Percentiles rank a stretch among this genome's conserved stretches.
These are phyloP conservation scores for Actinia tenebrosa DNA, from an alignment of 64 coral and sea anemone species.

Conservation along the genomic window DNA sequence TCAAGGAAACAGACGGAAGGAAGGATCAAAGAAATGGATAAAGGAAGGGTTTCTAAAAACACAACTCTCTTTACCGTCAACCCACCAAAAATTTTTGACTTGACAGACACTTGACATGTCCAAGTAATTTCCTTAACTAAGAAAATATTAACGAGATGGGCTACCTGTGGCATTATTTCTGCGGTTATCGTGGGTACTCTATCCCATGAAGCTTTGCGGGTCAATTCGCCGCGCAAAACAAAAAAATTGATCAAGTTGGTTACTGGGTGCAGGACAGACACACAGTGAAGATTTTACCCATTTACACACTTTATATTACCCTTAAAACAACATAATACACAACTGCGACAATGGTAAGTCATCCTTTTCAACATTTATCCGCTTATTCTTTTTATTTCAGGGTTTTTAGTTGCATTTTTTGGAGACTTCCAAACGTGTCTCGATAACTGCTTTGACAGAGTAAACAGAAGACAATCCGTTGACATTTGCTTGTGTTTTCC, in stretches of 20 bases:
- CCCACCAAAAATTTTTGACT: too few relatives aligned
- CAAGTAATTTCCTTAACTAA: too few relatives aligned
- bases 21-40: too few relatives aligned
- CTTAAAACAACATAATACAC: not conserved
- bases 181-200: not conserved
- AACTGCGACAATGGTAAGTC: slow-evolving; percentile 11
- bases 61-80: too few relatives aligned
- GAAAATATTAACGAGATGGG: not conserved
- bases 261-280: not conserved
- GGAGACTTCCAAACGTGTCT: not conserved
- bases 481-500: slow-evolving; percentile 4
- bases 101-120: too few relatives aligned
- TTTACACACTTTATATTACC: not conserved
- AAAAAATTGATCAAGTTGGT: slow-evolving; percentile 5
- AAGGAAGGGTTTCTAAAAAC: too few relatives aligned
- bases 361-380: not conserved
- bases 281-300: slow-evolving; percentile 1
- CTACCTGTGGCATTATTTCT: not conserved
- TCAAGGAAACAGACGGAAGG: too few relatives aligned
- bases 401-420: not conserved
- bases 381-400: not conserved
- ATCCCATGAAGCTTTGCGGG: slow-evolving; percentile 15
- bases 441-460: not conserved
- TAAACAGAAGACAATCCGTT: slow-evolving; percentile 1
- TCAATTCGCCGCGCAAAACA: slow-evolving; percentile 20